These are phyloP conservation scores for Lasioglossum zephyrum DNA, from an alignment of 2,888 invertebrate species.

Conservation along the genomic window DNA sequence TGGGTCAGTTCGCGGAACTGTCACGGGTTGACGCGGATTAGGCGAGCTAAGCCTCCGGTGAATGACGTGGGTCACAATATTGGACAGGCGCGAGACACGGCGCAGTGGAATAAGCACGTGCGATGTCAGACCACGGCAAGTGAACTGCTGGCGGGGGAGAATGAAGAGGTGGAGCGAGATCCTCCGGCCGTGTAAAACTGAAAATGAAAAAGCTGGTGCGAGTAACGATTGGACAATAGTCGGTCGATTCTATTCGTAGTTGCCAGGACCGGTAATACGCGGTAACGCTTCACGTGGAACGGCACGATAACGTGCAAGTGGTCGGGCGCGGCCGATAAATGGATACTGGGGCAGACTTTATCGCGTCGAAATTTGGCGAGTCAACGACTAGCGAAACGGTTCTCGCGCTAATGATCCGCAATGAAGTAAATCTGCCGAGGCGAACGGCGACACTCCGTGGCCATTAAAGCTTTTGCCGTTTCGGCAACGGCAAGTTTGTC, in stretches of 20 bases:
- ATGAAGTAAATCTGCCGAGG: slow-evolving; percentile 32
- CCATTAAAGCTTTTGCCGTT: slow-evolving; percentile 35
- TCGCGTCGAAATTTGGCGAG: slow-evolving; percentile 30
- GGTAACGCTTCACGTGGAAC: background rate
- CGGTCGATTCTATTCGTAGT: background rate
- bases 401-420: slow-evolving; percentile 41
- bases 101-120: slow-evolving; percentile 43
- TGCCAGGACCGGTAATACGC: background rate
- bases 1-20: slow-evolving; percentile 26
- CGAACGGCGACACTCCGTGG: background rate
- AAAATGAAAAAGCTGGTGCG: slow-evolving; percentile 20
- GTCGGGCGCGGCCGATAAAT: slow-evolving; percentile 20
- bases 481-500: slow-evolving; percentile 20
- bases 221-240: background rate
- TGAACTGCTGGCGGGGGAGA: background rate
- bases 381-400: slow-evolving; percentile 26
- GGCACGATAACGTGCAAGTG: background rate
- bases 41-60: slow-evolving; percentile 14
- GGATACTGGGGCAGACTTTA: slow-evolving; percentile 18
- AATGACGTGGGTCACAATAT: slow-evolving; percentile 30
- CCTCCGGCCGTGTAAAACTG: background rate
- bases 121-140: slow-evolving; percentile 28
- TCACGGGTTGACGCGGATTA: slow-evolving; percentile 41
- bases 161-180: background rate
- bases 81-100: slow-evolving; percentile 28